Percentiles rank a stretch among this genome's conserved stretches.
Evolutionary conservation across 1,140 invertebrate species (phyloP).

Genomic region (Myzus persicae): DNA sequence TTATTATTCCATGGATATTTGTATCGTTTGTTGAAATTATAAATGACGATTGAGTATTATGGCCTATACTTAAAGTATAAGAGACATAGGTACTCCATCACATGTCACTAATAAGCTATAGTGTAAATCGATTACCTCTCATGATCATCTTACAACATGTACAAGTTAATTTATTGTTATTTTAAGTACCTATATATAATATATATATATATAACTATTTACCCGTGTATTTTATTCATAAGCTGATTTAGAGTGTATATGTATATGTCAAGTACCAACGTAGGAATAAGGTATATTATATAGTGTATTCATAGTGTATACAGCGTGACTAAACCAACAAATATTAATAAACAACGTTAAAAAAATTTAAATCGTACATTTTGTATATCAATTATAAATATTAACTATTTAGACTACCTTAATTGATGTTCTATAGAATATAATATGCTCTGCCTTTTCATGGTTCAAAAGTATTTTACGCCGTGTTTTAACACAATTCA

Average conservation of each 20-base stretch:
- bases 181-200: not conserved
- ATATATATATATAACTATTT: not conserved
- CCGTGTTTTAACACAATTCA: not conserved
- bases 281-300: not conserved
- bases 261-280: not conserved
- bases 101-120: not conserved
- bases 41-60: not conserved
- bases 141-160: not conserved
- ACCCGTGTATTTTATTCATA: not conserved
- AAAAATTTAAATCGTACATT: not conserved
- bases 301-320: not conserved
- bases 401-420: not conserved
- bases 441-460: not conserved
- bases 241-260: not conserved
- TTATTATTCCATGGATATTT: constrained; percentile 1
- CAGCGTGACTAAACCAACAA: not conserved
- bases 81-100: not conserved
- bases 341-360: not conserved
- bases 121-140: not conserved
- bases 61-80: not conserved
- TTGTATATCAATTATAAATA: not conserved
- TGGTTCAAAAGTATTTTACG: not conserved
- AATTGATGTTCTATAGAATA: not conserved
- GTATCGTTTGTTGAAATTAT: not conserved
- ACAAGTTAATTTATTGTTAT: not conserved